Evolutionary conservation across 2,888 invertebrate species (phyloP), one percentile per base, ranked within the genome.

Genomic region (Geotrupes spiniger): DNA sequence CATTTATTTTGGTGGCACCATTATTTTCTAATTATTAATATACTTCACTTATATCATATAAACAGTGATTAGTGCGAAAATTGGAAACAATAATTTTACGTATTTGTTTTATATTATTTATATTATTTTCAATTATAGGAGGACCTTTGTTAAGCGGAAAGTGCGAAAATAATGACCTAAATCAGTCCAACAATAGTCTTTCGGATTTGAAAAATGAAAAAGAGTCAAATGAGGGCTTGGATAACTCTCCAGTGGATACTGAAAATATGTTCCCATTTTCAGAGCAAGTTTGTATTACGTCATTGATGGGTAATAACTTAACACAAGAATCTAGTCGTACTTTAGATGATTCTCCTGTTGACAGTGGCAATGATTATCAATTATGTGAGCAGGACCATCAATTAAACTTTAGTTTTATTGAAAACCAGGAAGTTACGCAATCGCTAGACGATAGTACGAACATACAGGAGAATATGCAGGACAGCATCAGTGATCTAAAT

Each of bases 241-340:
- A 51, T 25, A 53, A 45, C 26, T 48, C 44, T 10, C 28, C 36
- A 11, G 39, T 54, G 3, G 51, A 46, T 39, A 49, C 39, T 33
- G 56, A 56, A 26, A 49, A 42, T 27, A 57, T 54, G 6, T 49
- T 53, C 12, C 48, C 53, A 10, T 55, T 48, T 27, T 39, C 42
- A 9, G 46, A 42, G 37, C 42, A 37, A 11, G 42, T 39, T 11
- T 46, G 46, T 29, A 54, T 54, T 17, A 28, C 37, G 2, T 42
- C 48, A 6, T 27, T 52, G 9, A 42, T 49, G 1, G 51, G 54
- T 21, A 42, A 41, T 9, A 53, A 55, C 36, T 46, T 56, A 26
- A 47, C 46, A 21, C 54, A 48, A 16, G 46, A 50, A 10, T 28
- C 37, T 2, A 41, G 42, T 27, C 36, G 45, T 29, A 45, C 48